phyloP scores from a whole-genome alignment of 2,113 vertebrate genomes.

The western clawed frog (Xenopus tropicalis) region DNA sequence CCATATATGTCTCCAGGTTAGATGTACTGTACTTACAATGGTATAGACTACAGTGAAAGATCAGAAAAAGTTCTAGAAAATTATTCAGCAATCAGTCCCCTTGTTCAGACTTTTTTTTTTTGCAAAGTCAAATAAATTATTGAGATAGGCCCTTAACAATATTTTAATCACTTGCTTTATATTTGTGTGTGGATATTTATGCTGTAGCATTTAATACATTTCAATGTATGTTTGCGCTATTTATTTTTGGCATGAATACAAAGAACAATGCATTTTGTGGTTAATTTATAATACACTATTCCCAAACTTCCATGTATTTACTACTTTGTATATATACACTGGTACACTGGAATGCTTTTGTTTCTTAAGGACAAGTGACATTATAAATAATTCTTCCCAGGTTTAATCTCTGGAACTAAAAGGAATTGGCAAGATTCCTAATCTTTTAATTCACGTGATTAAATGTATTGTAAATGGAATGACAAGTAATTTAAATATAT shows the following conservation, averaged over 20 bases:
- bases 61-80: too few relatives aligned
- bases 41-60: too few relatives aligned
- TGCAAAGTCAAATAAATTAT: too few relatives aligned
- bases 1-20: too few relatives aligned
- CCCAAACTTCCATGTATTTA: conserved; percentile 54
- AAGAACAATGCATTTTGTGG: conserved; percentile 51
- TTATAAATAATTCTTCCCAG: conserved; percentile 33
- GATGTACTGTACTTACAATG: too few relatives aligned
- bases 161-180: not conserved
- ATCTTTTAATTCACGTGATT: too few relatives aligned
- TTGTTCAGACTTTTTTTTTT: too few relatives aligned
- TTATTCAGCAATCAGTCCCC: too few relatives aligned
- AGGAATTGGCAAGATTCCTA: too few relatives aligned
- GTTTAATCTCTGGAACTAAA: conserved; percentile 16
- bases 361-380: conserved; percentile 42
- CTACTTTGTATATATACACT: too few relatives aligned
- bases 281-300: conserved; percentile 31
- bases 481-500: too few relatives aligned
- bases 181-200: not conserved
- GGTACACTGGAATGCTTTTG: conserved; percentile 43
- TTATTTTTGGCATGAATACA: conserved; percentile 40
- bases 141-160: conserved; percentile 8
- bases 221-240: conserved; percentile 27
- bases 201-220: not conserved
- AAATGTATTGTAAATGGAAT: conserved; percentile 13